Evolutionary conservation across 2,888 invertebrate species (phyloP).

Genomic region (Drosophila borealis): DNA sequence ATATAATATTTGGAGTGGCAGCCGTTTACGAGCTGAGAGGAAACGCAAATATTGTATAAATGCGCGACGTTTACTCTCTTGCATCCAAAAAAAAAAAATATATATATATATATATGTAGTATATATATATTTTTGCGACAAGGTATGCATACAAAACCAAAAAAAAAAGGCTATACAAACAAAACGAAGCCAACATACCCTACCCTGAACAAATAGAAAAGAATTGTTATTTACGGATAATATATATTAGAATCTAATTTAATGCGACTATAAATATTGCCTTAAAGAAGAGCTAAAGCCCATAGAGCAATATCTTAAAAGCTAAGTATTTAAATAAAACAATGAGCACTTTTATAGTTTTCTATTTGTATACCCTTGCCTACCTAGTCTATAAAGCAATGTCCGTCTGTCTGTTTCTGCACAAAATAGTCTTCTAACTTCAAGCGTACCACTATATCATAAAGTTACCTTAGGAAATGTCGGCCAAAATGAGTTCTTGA

Average conservation of each 20-base stretch:
- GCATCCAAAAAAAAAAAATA: slow-evolving; percentile 38
- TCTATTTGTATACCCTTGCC: too few species aligned
- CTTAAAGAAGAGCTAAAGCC: background rate
- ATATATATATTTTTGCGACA: background rate
- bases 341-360: too few species aligned
- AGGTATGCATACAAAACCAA: slow-evolving; percentile 11
- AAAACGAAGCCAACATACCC: slow-evolving; percentile 10
- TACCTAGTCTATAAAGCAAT: too few species aligned
- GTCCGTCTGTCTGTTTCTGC: too few species aligned
- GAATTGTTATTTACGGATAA: too few species aligned
- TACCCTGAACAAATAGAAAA: background rate
- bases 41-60: slow-evolving; percentile 44
- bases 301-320: too few species aligned
- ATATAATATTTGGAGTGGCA: slow-evolving; percentile 34
- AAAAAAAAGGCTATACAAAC: background rate
- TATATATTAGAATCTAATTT: too few species aligned
- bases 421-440: too few species aligned
- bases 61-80: slow-evolving; percentile 46
- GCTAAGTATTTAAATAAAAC: too few species aligned
- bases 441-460: too few species aligned
- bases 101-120: slow-evolving; percentile 20
- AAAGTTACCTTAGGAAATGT: too few species aligned
- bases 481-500: too few species aligned
- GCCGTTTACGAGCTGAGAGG: slow-evolving; percentile 41
- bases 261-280: background rate